phyloP scores from a whole-genome alignment of 2,113 vertebrate species.

The Agelaius phoeniceus region DNA sequence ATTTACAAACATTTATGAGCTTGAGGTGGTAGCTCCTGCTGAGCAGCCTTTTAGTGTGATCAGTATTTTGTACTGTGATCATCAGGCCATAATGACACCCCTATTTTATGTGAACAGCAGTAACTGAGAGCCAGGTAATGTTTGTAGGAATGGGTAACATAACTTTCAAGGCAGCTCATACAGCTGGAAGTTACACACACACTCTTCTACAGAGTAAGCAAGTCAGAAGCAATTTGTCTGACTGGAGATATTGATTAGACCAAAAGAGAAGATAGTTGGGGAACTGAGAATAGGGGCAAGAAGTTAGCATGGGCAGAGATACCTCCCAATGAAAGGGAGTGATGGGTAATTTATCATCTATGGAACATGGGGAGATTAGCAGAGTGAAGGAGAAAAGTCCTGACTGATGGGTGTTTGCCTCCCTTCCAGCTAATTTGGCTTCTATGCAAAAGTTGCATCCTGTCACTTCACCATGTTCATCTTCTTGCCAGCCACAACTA shows the following conservation, averaged over 20 bases:
- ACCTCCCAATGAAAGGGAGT: background rate
- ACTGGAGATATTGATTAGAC: background rate
- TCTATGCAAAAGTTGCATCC: background rate
- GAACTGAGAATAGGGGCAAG: background rate
- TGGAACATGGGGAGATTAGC: background rate
- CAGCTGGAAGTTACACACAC: background rate
- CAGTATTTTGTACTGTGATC: background rate
- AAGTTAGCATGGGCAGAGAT: background rate
- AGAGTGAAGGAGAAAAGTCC: accelerated
- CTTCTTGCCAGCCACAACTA: background rate
- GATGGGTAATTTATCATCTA: slow-evolving; percentile 26
- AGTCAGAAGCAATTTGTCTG: slow-evolving; percentile 34
- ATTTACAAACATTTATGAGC: background rate
- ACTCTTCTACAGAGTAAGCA: background rate
- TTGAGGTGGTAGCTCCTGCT: background rate
- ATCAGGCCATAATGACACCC: background rate
- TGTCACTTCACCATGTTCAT: slow-evolving; percentile 11
- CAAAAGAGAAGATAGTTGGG: background rate
- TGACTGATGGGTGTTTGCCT: background rate
- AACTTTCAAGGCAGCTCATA: background rate
- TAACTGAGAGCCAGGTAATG: background rate
- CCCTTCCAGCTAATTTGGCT: background rate
- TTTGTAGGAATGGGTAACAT: background rate
- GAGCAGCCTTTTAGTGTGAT: background rate
- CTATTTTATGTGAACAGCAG: background rate